Percentiles rank a stretch among this genome's conserved stretches.
Evolutionary conservation across 2,888 invertebrate genomes (phyloP).

Genomic region (Zhuqinia jingwanae): DNA sequence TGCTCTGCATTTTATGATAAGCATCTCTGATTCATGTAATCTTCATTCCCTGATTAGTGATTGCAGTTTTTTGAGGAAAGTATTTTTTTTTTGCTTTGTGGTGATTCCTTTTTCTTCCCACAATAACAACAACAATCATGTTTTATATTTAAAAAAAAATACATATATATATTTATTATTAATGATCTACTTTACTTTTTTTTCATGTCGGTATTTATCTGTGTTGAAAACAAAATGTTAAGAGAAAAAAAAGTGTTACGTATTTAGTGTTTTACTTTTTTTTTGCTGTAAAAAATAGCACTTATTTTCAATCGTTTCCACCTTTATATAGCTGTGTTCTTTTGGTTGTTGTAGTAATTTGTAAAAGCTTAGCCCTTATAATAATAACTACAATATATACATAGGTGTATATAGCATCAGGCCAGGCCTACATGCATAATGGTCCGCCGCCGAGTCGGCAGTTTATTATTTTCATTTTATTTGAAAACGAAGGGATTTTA

Average conservation of each 20-base stretch:
- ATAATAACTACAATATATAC: background rate
- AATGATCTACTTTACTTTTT: conserved; percentile 54
- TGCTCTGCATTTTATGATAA: background rate
- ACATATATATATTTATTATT: background rate
- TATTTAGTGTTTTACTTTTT: conserved; percentile 43
- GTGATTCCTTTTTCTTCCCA: conserved; percentile 5
- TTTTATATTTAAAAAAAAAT: too few relatives aligned
- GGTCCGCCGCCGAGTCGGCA: conserved; percentile 45
- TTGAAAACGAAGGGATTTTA: conserved; percentile 20
- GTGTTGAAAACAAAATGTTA: conserved; percentile 24
- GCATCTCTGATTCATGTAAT: conserved; percentile 51
- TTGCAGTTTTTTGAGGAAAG: too few relatives aligned
- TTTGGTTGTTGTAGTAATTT: background rate
- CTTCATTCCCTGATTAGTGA: conserved; percentile 55
- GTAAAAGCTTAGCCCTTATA: conserved; percentile 22
- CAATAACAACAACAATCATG: background rate
- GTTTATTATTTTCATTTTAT: background rate
- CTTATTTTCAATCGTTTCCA: conserved; percentile 30
- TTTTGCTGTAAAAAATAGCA: conserved; percentile 22
- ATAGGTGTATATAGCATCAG: background rate
- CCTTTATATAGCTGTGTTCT: background rate
- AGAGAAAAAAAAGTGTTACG: conserved; percentile 59
- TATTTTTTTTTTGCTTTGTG: too few relatives aligned
- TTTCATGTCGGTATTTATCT: background rate
- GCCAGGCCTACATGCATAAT: conserved; percentile 58